These are phyloP conservation scores for Coreoperca whiteheadi DNA, from an alignment of 2,113 vertebrate species.

Conservation along the genomic window DNA sequence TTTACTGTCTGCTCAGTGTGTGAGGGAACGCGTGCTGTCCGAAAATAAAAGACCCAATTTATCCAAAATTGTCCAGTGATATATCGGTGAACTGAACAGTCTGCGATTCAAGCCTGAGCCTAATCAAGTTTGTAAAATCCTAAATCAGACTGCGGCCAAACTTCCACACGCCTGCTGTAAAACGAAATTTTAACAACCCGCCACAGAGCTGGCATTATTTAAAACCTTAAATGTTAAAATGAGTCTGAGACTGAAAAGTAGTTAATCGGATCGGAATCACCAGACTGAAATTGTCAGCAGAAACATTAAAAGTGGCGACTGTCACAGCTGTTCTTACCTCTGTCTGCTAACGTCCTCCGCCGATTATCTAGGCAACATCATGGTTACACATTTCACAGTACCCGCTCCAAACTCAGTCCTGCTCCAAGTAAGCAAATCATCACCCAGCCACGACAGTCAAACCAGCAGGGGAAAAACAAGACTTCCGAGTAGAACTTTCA, in stretches of 20 bases:
- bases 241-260: slow-evolving; percentile 54
- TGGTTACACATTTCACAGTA: slow-evolving; percentile 89
- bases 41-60: slow-evolving; percentile 33
- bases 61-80: slow-evolving; percentile 24
- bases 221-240: slow-evolving; percentile 14
- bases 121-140: slow-evolving; percentile 63
- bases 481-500: slow-evolving; percentile 51
- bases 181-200: not conserved
- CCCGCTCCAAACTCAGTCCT: slow-evolving; percentile 91
- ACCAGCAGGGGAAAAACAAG: rapidly evolving
- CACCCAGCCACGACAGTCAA: slow-evolving; percentile 67
- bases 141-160: slow-evolving; percentile 34
- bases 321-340: slow-evolving; percentile 72
- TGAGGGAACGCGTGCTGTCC: slow-evolving; percentile 20
- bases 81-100: not conserved
- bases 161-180: slow-evolving; percentile 40
- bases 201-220: not conserved
- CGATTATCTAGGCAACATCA: slow-evolving; percentile 85
- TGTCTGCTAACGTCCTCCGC: slow-evolving; percentile 72
- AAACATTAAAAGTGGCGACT: slow-evolving; percentile 10
- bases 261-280: slow-evolving; percentile 28
- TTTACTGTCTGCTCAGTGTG: slow-evolving; percentile 22
- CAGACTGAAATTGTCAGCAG: not conserved
- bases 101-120: not conserved
- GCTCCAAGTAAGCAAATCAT: slow-evolving; percentile 90